phyloP scores from a whole-genome alignment of 2,797 vertebrate genomes.

The Dermochelys coriacea region DNA sequence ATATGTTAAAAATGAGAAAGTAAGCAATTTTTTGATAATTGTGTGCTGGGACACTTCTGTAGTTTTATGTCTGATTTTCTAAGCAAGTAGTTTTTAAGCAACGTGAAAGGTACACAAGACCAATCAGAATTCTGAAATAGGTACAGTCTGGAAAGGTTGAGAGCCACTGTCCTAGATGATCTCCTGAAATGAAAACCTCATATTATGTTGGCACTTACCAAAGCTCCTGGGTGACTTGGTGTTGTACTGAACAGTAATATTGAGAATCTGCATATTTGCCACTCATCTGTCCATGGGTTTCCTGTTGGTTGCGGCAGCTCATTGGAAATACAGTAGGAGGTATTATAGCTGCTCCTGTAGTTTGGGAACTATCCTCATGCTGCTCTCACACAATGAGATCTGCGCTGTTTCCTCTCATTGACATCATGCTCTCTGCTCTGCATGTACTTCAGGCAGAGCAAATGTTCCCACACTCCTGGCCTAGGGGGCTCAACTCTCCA shows the following conservation, averaged over 20 bases:
- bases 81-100: too few species aligned
- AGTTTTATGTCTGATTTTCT: too few species aligned
- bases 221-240: slow-evolving; percentile 16
- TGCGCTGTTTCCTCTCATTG: background rate
- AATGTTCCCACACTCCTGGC: background rate
- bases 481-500: background rate
- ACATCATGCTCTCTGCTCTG: rapidly evolving
- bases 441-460: background rate
- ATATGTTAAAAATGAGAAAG: too few species aligned
- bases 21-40: too few species aligned
- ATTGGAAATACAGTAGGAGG: background rate
- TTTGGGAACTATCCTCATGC: background rate
- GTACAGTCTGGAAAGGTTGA: too few species aligned
- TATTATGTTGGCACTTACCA: slow-evolving; percentile 3
- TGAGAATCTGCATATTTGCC: slow-evolving; percentile 11
- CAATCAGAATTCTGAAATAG: too few species aligned
- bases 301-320: background rate
- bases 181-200: slow-evolving; percentile 43
- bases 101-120: too few species aligned
- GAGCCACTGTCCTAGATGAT: background rate
- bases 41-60: too few species aligned
- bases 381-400: background rate
- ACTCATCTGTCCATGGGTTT: slow-evolving; percentile 5
- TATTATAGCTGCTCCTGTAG: background rate
- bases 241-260: slow-evolving; percentile 25